Base-by-base conservation (phyloP, 2,113 vertebrate genomes). In the Rutilus rutilus region DNA sequence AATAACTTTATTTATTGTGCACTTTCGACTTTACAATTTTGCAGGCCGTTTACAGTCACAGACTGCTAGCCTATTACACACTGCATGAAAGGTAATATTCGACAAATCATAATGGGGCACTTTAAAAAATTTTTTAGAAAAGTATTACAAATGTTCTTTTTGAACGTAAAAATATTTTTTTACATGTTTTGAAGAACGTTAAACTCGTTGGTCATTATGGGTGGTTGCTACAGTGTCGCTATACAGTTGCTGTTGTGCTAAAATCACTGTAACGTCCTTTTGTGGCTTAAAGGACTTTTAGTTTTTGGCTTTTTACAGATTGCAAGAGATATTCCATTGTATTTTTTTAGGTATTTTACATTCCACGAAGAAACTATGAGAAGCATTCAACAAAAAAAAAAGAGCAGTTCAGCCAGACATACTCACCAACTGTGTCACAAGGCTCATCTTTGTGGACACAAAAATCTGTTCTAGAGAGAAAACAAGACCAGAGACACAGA, bases 381-480 rank as follows among this genome's bases (percentile, higher is more conserved):
- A 59, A 71, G 75, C 36, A 78, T 36, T 12, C 15, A 78, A 4
- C 25, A 27, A 47, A 15, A 86, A 25, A 62, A 50, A 60, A 59
- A 14, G 33, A 62, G 78, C 12, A 42, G 71, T 45, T 79, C 14
- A 64, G n/a, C 30, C 15, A 19, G 21, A 57, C 6, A 33, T 86
- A 97, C 97, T 98, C 93, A 99, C 98, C 97, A 67, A 99, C 98
- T 30, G 98, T 99, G 89, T 99, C 98, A 87, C 98, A 99, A 0
- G 98, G 98, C 82, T 98, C 97, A 6, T 99, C 96, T 94, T 99
- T 99, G 92, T 99, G 97, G 75, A 99, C 98, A 81, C 98, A 99
- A 95, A 99, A 99, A 93, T 99, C 97, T 89, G 98, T 99, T 95
- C 98, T 99, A 83, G 64, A 17, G 42, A 88, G 39, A 84, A 57